These are phyloP conservation scores for Dicaeum eximium DNA, from an alignment of 2,113 vertebrate species.

Conservation along the genomic window DNA sequence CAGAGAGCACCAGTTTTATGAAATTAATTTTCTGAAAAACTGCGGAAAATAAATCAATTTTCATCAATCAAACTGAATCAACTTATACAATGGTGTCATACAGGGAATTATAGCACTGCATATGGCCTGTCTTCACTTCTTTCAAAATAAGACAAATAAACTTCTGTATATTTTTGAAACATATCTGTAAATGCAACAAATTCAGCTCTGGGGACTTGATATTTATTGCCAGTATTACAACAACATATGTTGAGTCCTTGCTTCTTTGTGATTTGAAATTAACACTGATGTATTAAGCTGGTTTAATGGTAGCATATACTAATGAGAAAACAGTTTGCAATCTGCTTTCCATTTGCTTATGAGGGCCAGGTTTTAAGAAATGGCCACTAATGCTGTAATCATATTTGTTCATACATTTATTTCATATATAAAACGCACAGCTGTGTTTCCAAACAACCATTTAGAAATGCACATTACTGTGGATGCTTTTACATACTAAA, in stretches of 20 bases:
- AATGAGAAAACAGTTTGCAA: constrained; percentile 2
- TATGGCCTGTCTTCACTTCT: neutral
- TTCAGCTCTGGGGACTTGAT: neutral
- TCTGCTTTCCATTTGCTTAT: neutral
- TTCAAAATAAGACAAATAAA: neutral
- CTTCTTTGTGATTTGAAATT: constrained; percentile 4
- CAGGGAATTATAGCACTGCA: neutral
- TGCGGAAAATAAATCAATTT: neutral
- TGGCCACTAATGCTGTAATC: neutral
- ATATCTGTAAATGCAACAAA: neutral
- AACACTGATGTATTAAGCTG: neutral
- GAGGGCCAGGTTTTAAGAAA: neutral
- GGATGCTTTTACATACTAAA: neutral
- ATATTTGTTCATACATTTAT: neutral
- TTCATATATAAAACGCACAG: neutral
- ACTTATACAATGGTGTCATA: neutral
- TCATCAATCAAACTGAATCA: neutral
- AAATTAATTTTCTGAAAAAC: neutral
- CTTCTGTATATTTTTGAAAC: neutral
- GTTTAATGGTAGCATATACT: neutral
- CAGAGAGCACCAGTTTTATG: neutral
- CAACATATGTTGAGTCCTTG: neutral
- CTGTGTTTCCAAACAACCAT: neutral
- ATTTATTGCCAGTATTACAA: neutral
- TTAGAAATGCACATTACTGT: neutral